A percentile compares a stretch with the other conserved stretches of the same genome.
Evolutionary conservation across 1,140 invertebrate species (phyloP).

Genomic region (Coboldia fuscipes): DNA sequence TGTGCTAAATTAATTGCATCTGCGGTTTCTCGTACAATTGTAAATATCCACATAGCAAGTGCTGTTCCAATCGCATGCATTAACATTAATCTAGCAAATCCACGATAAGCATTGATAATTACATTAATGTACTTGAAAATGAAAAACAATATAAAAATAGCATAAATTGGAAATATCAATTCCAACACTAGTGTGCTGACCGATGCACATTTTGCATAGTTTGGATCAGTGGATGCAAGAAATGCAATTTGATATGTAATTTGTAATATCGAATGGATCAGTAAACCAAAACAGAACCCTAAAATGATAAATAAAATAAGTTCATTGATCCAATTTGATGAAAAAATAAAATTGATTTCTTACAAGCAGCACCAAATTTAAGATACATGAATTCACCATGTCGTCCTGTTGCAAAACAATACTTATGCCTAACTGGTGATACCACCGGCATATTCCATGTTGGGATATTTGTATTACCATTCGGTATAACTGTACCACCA

Average conservation of each 20-base stretch:
- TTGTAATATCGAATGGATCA: neutral
- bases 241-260: neutral
- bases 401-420: conserved; percentile 2
- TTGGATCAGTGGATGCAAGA: neutral
- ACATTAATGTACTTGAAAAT: conserved; percentile 60
- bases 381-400: conserved; percentile 4
- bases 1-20: conserved; percentile 22
- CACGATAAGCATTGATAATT: conserved; percentile 23
- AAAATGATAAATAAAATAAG: neutral
- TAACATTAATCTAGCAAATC: conserved; percentile 38
- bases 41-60: conserved; percentile 49
- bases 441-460: neutral
- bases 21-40: conserved; percentile 44
- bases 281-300: conserved; percentile 3
- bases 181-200: conserved; percentile 28
- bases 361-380: conserved; percentile 3
- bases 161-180: conserved; percentile 39
- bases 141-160: conserved; percentile 46
- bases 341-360: neutral
- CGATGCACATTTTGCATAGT: conserved; percentile 24
- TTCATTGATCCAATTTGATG: neutral
- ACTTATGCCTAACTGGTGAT: conserved; percentile 1
- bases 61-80: conserved; percentile 54
- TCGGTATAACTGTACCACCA: too few species aligned
- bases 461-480: too few species aligned